Percentiles rank a stretch among this genome's conserved stretches.
These are phyloP conservation scores for Oscheius onirici DNA, from an alignment of 2,888 invertebrate species.

Conservation along the genomic window DNA sequence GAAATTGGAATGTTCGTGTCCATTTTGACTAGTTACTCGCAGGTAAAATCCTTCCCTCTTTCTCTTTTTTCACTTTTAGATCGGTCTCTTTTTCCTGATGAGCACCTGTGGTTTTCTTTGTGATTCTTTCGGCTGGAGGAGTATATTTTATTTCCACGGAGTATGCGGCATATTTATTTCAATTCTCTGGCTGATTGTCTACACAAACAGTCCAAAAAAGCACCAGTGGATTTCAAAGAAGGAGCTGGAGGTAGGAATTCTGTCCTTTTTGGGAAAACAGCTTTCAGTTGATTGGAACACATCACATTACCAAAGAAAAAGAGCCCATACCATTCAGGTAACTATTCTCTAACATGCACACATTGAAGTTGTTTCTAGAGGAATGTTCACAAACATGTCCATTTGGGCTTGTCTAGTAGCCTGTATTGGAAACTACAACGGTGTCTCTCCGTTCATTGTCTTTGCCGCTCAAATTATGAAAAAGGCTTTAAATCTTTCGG, in stretches of 20 bases:
- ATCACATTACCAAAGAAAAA: not conserved
- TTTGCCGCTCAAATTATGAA: constrained; percentile 37
- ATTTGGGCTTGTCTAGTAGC: constrained; percentile 40
- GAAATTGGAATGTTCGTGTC: constrained; percentile 44
- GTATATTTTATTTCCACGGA: constrained; percentile 40
- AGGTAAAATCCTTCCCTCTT: constrained; percentile 22
- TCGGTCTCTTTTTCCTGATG: constrained; percentile 46
- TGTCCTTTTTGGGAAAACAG: not conserved
- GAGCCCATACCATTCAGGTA: constrained; percentile 2
- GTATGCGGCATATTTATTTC: constrained; percentile 16
- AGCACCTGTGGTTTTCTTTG: constrained; percentile 37
- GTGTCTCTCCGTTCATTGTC: constrained; percentile 42
- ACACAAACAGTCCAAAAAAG: constrained; percentile 35
- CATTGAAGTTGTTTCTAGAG: constrained; percentile 11
- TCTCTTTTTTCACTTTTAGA: constrained; percentile 18
- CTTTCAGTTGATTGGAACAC: constrained; percentile 9
- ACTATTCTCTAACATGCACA: not conserved
- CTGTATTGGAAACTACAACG: constrained; percentile 43
- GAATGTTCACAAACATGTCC: constrained; percentile 35
- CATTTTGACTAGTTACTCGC: constrained; percentile 39
- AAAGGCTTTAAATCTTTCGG: constrained; percentile 36
- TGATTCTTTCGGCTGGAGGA: constrained; percentile 38
- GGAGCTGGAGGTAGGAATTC: constrained; percentile 32
- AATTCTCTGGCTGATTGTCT: constrained; percentile 38
- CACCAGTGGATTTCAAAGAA: constrained; percentile 38